A percentile compares a stretch with the other conserved stretches of the same genome.
phyloP scores from a whole-genome alignment of 2,113 vertebrate species.

The Tetrao urogallus region DNA sequence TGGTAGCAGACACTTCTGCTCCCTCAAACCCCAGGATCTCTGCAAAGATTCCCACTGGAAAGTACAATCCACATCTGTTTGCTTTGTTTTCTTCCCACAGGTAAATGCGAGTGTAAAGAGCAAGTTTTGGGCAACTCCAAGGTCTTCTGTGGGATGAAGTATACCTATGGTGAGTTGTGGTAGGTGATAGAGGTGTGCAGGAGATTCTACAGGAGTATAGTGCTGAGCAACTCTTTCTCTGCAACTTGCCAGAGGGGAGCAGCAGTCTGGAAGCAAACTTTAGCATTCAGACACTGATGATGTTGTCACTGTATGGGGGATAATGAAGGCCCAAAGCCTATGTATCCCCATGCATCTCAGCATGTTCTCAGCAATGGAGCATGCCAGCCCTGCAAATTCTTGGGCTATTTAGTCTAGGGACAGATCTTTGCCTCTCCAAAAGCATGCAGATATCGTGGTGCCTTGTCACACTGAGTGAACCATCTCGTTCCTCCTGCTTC shows the following conservation, averaged over 20 bases:
- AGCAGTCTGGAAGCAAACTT: background rate
- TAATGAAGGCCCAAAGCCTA: background rate
- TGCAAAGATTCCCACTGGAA: background rate
- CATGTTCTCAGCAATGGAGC: background rate
- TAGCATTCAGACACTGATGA: background rate
- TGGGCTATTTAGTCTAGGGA: background rate
- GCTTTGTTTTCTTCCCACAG: slow-evolving; percentile 75
- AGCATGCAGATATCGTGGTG: background rate
- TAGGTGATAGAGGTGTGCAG: background rate
- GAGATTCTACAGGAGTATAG: background rate
- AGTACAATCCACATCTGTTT: background rate
- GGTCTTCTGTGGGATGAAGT: slow-evolving; percentile 94
- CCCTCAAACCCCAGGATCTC: background rate
- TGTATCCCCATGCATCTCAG: background rate
- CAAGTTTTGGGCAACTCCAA: slow-evolving; percentile 90
- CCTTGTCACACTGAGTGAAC: background rate
- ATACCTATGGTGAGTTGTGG: slow-evolving; percentile 89
- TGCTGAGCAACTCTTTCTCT: background rate
- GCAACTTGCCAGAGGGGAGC: background rate
- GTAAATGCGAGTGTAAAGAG: slow-evolving; percentile 98
- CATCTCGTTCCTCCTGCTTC: background rate
- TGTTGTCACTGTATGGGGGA: background rate
- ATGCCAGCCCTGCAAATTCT: background rate
- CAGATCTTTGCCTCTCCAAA: background rate
- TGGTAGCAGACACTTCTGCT: background rate